These are phyloP conservation scores for Pseudobourletiella spinata DNA, from an alignment of 1,140 invertebrate species.

Conservation along the genomic window DNA sequence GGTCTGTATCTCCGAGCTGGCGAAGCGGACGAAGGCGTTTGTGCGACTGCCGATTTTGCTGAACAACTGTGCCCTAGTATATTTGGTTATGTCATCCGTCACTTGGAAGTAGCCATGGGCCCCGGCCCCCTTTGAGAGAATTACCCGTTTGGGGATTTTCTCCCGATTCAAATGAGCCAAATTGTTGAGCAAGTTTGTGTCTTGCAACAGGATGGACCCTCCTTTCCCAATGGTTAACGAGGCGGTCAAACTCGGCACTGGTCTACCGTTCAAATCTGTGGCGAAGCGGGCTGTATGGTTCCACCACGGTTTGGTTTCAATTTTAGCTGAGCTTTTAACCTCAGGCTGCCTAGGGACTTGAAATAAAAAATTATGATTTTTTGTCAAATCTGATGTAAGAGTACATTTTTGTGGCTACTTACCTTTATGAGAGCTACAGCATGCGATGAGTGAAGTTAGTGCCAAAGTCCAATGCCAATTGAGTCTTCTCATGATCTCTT, in stretches of 20 bases:
- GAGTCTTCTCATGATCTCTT: no score
- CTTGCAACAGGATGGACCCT: constrained; percentile 80
- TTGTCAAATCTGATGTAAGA: no score
- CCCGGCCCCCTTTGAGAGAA: constrained; percentile 83
- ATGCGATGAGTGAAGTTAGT: no score
- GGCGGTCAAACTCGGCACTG: constrained; percentile 49
- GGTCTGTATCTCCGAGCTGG: not conserved
- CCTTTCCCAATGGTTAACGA: constrained; percentile 60
- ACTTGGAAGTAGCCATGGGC: constrained; percentile 16
- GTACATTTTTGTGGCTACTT: no score
- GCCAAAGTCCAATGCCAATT: no score
- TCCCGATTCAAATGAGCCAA: constrained; percentile 81
- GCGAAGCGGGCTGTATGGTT: no score
- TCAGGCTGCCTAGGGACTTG: no score
- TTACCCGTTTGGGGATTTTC: constrained; percentile 92
- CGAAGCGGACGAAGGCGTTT: constrained; percentile 2
- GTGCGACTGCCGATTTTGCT: constrained; percentile 5
- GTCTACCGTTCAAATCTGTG: constrained; percentile 44
- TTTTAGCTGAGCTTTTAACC: no score
- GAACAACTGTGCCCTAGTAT: constrained; percentile 13
- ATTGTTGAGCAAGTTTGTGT: constrained; percentile 76
- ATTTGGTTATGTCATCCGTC: constrained; percentile 12
- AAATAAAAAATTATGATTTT: no score
- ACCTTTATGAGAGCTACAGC: no score
- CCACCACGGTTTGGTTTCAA: no score